Percentiles rank a stretch among this genome's conserved stretches.
Evolutionary conservation across 1,140 invertebrate species (phyloP).

Genomic region (Drosophila kurseongensis): DNA sequence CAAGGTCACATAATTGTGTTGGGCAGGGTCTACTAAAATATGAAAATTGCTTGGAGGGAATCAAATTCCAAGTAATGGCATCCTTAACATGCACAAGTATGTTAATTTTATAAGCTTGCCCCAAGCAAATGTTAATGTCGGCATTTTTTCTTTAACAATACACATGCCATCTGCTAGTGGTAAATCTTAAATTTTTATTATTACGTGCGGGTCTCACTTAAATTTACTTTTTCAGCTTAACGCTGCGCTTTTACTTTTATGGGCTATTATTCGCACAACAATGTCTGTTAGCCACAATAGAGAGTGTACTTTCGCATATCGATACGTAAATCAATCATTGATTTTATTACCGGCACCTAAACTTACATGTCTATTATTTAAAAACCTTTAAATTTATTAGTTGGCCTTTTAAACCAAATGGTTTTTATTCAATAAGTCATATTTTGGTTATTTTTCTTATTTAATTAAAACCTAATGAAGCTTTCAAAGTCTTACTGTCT

Average conservation of each 20-base stretch:
- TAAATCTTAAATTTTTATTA: background rate
- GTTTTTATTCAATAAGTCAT: too few relatives aligned
- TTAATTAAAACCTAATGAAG: too few relatives aligned
- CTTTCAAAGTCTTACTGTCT: too few relatives aligned
- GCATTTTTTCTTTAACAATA: conserved; percentile 5
- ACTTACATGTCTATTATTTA: too few relatives aligned
- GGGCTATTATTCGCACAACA: too few relatives aligned
- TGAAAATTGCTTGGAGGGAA: conserved; percentile 41
- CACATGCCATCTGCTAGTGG: conserved; percentile 1
- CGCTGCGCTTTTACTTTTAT: background rate
- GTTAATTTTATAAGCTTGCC: conserved; percentile 30
- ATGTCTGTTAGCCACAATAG: too few relatives aligned
- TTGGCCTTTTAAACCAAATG: too few relatives aligned
- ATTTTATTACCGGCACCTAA: too few relatives aligned
- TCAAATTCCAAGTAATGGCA: conserved; percentile 37
- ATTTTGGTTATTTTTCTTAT: too few relatives aligned
- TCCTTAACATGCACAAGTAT: conserved; percentile 41
- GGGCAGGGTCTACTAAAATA: conserved; percentile 29
- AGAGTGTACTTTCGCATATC: too few relatives aligned
- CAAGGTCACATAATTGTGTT: conserved; percentile 30
- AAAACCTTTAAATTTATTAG: too few relatives aligned
- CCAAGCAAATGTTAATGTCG: conserved; percentile 25
- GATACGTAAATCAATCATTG: too few relatives aligned
- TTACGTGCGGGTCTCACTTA: background rate
- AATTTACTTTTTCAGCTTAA: background rate